These are phyloP conservation scores for Brienomyrus longianalis DNA, from an alignment of 2,113 vertebrate species.

Conservation along the genomic window DNA sequence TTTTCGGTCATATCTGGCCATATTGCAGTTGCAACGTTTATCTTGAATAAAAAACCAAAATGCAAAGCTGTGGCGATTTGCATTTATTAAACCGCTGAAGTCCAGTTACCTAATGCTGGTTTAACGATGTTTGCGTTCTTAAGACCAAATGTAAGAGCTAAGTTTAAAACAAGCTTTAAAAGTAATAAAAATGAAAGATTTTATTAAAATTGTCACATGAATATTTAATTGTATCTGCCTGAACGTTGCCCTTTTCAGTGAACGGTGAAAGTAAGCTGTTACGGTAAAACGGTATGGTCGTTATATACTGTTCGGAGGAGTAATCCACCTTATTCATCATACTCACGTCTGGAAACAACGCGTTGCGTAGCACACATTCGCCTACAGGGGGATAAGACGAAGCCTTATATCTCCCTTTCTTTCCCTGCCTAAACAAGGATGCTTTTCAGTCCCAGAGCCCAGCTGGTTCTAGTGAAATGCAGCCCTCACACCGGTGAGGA, in stretches of 20 bases:
- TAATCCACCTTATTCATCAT: background rate
- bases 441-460: slow-evolving; percentile 59
- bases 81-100: background rate
- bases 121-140: background rate
- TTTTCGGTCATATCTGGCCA: background rate
- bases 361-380: slow-evolving; percentile 26
- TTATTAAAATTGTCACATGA: background rate
- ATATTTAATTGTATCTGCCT: background rate
- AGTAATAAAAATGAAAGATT: background rate
- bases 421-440: slow-evolving; percentile 62
- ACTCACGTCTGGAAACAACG: background rate
- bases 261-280: background rate
- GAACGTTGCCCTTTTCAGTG: background rate
- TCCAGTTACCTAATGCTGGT: background rate
- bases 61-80: background rate
- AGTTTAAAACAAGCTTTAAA: background rate
- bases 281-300: no score
- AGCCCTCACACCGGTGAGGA: slow-evolving; percentile 51
- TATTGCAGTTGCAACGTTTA: background rate
- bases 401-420: slow-evolving; percentile 49
- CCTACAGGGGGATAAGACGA: slow-evolving; percentile 30
- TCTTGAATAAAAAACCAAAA: background rate
- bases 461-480: slow-evolving; percentile 61
- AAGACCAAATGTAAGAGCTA: background rate
- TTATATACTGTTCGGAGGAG: background rate